A percentile compares a stretch with the other conserved stretches of the same genome.
These are phyloP conservation scores for Cremastinae sp. DNA, from an alignment of 2,888 invertebrate genomes.

Conservation along the genomic window DNA sequence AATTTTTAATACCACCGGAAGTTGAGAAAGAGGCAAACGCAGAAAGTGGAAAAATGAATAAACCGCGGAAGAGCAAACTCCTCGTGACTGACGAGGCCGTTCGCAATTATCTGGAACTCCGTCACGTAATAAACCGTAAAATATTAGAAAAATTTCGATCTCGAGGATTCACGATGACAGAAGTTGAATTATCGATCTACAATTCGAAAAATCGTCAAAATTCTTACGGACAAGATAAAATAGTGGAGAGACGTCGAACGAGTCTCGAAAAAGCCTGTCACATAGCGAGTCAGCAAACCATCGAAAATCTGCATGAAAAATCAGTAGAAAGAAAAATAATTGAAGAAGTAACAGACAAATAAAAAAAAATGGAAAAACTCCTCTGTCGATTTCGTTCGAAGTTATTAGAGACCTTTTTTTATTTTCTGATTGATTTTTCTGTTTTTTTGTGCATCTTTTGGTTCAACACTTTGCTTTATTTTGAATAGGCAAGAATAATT, in stretches of 20 bases:
- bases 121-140: constrained; percentile 58
- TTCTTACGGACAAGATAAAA: constrained; percentile 64
- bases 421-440: neutral
- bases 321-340: constrained; percentile 1
- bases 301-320: neutral
- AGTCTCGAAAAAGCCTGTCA: constrained; percentile 52
- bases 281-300: constrained; percentile 3
- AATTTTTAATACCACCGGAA: constrained; percentile 51
- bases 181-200: constrained; percentile 65
- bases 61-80: constrained; percentile 54
- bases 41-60: constrained; percentile 43
- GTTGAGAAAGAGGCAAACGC: too few relatives aligned
- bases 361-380: constrained; percentile 8
- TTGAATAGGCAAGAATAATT: constrained; percentile 97
- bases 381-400: neutral
- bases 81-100: constrained; percentile 62
- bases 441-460: neutral
- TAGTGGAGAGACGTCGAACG: constrained; percentile 57
- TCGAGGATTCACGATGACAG: constrained; percentile 63
- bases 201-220: constrained; percentile 64
- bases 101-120: constrained; percentile 60
- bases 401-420: constrained; percentile 6
- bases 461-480: constrained; percentile 83
- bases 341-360: neutral
- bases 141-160: constrained; percentile 60